These are phyloP conservation scores for Caenorhabditis elegans DNA, from an alignment of 1,140 invertebrate genomes.

Conservation along the genomic window WBcel235 BX284602.5:6468001-6468500, in stretches of 20 bases:
- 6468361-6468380: background rate
- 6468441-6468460: slow-evolving; percentile 22
- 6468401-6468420: slow-evolving; percentile 1
- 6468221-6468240: background rate
- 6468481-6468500: background rate
- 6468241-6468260: slow-evolving; percentile 17
- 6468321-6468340: slow-evolving; percentile 1
- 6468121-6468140: background rate
- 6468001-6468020: too few species aligned
- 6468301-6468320: slow-evolving; percentile 16
- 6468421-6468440: background rate
- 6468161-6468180: background rate
- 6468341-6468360: background rate
- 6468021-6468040: too few species aligned
- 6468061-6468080: too few species aligned
- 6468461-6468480: slow-evolving; percentile 10
- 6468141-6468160: background rate
- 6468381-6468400: background rate
- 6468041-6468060: too few species aligned
- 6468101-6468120: slow-evolving; percentile 23
- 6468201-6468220: background rate
- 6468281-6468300: background rate
- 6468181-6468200: too few species aligned
- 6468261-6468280: background rate
- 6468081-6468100: background rate